A percentile compares a stretch with the other conserved stretches of the same genome.
Evolutionary conservation across 2,888 invertebrate species (phyloP).

Genomic region (Stenodera caucasica): DNA sequence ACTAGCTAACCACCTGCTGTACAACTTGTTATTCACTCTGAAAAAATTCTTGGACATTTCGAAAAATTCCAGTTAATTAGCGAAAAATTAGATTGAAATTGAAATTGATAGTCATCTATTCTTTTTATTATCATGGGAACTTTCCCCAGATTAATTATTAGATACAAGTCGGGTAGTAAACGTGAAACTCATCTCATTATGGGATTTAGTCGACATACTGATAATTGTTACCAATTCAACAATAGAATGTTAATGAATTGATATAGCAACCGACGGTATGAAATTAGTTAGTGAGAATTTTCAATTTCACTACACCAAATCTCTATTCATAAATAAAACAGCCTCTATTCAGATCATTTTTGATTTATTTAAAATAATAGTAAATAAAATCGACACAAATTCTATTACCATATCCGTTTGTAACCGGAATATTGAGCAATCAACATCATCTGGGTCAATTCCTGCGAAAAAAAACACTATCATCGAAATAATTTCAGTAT

Average conservation of each 20-base stretch:
- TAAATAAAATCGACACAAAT: background rate
- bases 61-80: background rate
- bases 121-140: slow-evolving; percentile 6
- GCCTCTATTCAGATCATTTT: background rate
- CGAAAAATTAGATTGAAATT: background rate
- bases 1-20: background rate
- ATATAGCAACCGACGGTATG: background rate
- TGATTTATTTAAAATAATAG: background rate
- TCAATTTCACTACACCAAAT: background rate
- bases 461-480: background rate
- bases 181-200: slow-evolving; percentile 23
- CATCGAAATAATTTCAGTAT: background rate
- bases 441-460: slow-evolving; percentile 5
- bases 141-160: slow-evolving; percentile 19
- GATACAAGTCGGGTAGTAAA: slow-evolving; percentile 13
- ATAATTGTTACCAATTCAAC: slow-evolving; percentile 13
- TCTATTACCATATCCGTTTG: background rate
- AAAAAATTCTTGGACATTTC: background rate
- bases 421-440: slow-evolving; percentile 4
- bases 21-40: background rate
- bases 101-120: background rate
- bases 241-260: slow-evolving; percentile 17
- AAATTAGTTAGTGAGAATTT: background rate
- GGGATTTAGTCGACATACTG: slow-evolving; percentile 15
- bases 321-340: background rate